Conservation (phyloP, 1,140 invertebrate genomes). For the Homalodisca vitripennis region DNA sequence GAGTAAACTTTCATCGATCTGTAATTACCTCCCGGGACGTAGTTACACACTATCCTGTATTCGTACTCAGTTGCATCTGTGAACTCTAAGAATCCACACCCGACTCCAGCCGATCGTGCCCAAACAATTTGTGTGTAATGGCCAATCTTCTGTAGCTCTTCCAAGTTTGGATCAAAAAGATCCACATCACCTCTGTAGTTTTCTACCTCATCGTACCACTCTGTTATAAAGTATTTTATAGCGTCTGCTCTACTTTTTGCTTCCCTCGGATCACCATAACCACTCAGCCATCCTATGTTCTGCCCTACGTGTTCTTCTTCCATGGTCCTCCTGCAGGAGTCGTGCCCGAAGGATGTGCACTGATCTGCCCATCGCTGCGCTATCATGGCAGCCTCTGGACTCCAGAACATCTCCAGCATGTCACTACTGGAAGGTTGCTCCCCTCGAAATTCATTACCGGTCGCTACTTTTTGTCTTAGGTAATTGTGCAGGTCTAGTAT, state of each 20-base stretch:
- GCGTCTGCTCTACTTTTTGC: neutral
- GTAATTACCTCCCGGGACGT: neutral
- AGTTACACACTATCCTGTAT: slow-evolving; percentile 1
- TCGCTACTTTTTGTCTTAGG: neutral
- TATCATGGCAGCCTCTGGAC: neutral
- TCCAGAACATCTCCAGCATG: neutral
- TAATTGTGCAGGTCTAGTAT: neutral
- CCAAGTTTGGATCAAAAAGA: neutral
- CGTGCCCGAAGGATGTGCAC: neutral
- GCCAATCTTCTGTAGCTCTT: neutral
- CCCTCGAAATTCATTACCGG: neutral
- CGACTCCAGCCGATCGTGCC: neutral
- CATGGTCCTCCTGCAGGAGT: neutral
- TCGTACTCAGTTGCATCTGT: neutral
- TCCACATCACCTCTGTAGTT: neutral
- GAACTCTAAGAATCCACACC: neutral
- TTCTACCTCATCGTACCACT: neutral
- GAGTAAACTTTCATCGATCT: neutral
- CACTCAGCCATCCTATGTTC: neutral
- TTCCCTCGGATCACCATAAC: neutral
- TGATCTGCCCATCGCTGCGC: neutral
- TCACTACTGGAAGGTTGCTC: neutral
- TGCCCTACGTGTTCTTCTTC: neutral
- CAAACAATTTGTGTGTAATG: neutral
- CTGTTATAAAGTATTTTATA: neutral